Base-by-base conservation (phyloP, 2,113 vertebrate species). In the Loxodonta africana region DNA sequence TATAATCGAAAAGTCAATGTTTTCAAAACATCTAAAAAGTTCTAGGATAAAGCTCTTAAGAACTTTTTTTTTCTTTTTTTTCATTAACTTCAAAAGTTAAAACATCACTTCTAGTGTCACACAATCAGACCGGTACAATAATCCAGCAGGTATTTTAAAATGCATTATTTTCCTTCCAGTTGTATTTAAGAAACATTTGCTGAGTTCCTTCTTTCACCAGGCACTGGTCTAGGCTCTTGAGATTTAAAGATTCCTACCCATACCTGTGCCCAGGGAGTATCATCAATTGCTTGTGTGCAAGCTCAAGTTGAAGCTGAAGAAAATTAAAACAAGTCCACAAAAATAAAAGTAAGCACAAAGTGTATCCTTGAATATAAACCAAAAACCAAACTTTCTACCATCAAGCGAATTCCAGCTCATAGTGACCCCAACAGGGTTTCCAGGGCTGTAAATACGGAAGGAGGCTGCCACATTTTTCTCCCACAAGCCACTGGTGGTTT, bases 11-110 rank as follows among this genome's bases (percentile, higher is more conserved):
- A 94, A 91, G 20, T 74, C 83, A 46, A 46, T 86, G 44, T 74
- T 96, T 44, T 62, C 8, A 94, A 96, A 86, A 53, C 9, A 94
- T 88, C 62, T 89, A 37, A 83, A 81, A 96, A 82, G 15, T 57
- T 8, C 95, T 86, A 94, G 51, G 44, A 69, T 37, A 93, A 91
- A 87, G 51, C n/a, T 92, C 60, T 51, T 71, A 88, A 37, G 37
- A 37, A 82, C 23, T 80, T 78, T 12, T 10, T 62, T 23, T 7
- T 57, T 2, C n/a, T 37, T 63, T 89, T 84, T 46, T 81, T 88
- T 44, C 65, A 63, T 53, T 57, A 85, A 84, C 25, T 57, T 60
- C 12, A 25, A 89, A 92, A 91, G 11, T 89, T 12, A 88, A 83
- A 83, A 84, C n/a, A 95, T 69, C 23, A 76, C 28, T 97, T 48